Evolutionary conservation across 2,888 invertebrate species (phyloP).

Genomic region (Stenoptilia bipunctidactyla): DNA sequence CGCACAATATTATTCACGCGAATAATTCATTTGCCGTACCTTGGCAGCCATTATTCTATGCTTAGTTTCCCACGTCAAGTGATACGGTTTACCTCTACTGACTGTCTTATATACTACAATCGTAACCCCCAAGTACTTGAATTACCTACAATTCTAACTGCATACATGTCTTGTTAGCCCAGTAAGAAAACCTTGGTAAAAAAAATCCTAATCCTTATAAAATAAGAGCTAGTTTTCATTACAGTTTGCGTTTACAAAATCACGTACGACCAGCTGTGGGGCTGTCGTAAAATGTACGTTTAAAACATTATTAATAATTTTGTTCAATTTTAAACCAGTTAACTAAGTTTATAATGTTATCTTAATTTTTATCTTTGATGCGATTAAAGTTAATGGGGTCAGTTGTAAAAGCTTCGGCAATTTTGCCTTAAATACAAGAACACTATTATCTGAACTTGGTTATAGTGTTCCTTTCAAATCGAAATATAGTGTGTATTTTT

Average conservation of each 20-base stretch:
- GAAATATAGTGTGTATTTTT: too few species aligned
- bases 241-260: constrained; percentile 3
- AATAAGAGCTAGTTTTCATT: constrained; percentile 7
- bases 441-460: too few species aligned
- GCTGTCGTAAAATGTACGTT: neutral
- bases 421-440: too few species aligned
- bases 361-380: too few species aligned
- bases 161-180: constrained; percentile 4
- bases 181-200: constrained; percentile 19
- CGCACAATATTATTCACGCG: too few species aligned
- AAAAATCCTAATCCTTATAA: neutral
- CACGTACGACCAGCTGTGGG: neutral
- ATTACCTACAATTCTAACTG: constrained; percentile 20
- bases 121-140: constrained; percentile 40
- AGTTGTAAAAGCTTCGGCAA: too few species aligned
- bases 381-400: too few species aligned
- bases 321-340: too few species aligned
- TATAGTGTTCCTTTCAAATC: too few species aligned
- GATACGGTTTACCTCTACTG: constrained; percentile 42
- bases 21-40: constrained; percentile 27
- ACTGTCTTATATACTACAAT: constrained; percentile 51
- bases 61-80: constrained; percentile 53
- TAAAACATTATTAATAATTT: neutral
- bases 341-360: too few species aligned
- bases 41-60: constrained; percentile 64